Percentiles rank a stretch among this genome's conserved stretches.
These are phyloP conservation scores for Listrodromus nycthemerus DNA, from an alignment of 2,888 invertebrate species.

Conservation along the genomic window DNA sequence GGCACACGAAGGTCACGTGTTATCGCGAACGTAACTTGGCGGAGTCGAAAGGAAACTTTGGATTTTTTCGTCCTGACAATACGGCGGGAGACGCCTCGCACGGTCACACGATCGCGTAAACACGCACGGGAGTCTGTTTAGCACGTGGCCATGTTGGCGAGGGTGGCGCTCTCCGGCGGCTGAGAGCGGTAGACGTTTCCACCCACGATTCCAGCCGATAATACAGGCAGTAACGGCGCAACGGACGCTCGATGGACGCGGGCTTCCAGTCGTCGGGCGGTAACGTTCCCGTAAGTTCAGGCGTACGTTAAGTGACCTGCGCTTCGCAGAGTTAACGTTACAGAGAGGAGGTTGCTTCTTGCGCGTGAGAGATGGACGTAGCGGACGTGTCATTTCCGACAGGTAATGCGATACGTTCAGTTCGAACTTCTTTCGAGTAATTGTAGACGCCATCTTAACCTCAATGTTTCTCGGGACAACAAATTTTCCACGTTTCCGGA, in stretches of 20 bases:
- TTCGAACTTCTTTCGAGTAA: background rate
- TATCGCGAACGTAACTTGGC: slow-evolving; percentile 13
- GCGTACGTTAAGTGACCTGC: background rate
- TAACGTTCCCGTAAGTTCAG: slow-evolving; percentile 15
- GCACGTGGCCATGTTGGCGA: slow-evolving; percentile 83
- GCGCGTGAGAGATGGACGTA: background rate
- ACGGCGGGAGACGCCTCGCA: background rate
- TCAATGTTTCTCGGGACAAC: background rate
- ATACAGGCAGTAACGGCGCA: slow-evolving; percentile 66
- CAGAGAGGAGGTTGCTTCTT: background rate
- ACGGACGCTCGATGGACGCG: slow-evolving; percentile 13
- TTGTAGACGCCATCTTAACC: background rate
- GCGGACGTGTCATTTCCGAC: background rate
- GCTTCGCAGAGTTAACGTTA: background rate
- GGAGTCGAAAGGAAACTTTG: background rate
- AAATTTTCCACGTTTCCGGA: background rate
- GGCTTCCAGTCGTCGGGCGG: slow-evolving; percentile 41
- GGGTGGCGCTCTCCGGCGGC: slow-evolving; percentile 71
- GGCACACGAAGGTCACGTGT: slow-evolving; percentile 45
- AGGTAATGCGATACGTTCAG: background rate
- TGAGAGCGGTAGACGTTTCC: background rate
- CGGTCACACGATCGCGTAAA: slow-evolving; percentile 58
- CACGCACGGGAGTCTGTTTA: slow-evolving; percentile 67
- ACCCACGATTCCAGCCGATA: slow-evolving; percentile 70
- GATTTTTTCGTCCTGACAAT: slow-evolving; percentile 15